A percentile compares a stretch with the other conserved stretches of the same genome.
Evolutionary conservation across 2,797 vertebrate species (phyloP).

Genomic region (Otus scops): DNA sequence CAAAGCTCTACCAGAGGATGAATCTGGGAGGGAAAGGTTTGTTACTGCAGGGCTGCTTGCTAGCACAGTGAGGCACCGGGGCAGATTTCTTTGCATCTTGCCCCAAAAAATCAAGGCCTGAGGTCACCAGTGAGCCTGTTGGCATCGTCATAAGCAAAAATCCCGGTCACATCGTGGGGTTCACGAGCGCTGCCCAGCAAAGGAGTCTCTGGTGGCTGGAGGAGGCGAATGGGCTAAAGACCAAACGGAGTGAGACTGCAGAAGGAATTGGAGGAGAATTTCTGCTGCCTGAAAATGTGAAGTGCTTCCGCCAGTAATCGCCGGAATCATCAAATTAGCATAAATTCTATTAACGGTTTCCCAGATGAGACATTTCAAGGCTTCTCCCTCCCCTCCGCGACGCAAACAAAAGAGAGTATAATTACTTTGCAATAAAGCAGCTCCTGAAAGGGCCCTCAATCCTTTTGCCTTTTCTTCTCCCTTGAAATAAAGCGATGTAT

Average conservation of each 20-base stretch:
- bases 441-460: conserved; percentile 20
- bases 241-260: neutral
- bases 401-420: conserved; percentile 68
- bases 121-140: accelerated
- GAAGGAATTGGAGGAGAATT: conserved; percentile 28
- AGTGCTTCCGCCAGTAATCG: conserved; percentile 63
- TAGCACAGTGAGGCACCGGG: accelerated
- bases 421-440: conserved; percentile 61
- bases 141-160: accelerated
- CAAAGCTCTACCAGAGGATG: neutral
- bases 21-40: neutral
- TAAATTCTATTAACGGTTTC: conserved; percentile 72
- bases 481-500: neutral
- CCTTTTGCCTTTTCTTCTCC: neutral
- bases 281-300: conserved; percentile 55
- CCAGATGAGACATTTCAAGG: conserved; percentile 53
- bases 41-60: neutral
- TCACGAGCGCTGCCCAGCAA: accelerated
- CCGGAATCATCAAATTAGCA: conserved; percentile 68
- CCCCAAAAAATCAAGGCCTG: accelerated
- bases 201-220: neutral
- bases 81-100: neutral
- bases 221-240: neutral
- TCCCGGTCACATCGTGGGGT: accelerated
- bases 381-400: conserved; percentile 20